These are phyloP conservation scores for Eustalomyia histrio DNA, from an alignment of 2,888 invertebrate species.

Conservation along the genomic window DNA sequence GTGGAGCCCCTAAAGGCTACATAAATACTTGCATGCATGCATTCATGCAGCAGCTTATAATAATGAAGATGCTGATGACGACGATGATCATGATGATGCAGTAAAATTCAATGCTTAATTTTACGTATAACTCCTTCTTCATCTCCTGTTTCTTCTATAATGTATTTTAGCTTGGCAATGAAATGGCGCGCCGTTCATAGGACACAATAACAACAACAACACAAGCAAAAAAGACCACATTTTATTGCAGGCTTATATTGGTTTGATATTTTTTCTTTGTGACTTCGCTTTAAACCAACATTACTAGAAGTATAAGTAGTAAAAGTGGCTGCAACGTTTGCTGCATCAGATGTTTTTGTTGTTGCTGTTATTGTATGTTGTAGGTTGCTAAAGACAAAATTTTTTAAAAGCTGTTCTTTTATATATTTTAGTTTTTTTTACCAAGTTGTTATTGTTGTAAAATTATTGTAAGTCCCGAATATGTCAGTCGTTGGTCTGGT, in stretches of 20 bases:
- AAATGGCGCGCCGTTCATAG: conserved; percentile 40
- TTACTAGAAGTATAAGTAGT: conserved; percentile 31
- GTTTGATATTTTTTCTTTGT: conserved; percentile 50
- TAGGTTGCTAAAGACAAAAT: conserved; percentile 66
- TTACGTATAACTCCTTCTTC: conserved; percentile 48
- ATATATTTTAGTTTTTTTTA: conserved; percentile 54
- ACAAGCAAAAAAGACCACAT: conserved; percentile 47
- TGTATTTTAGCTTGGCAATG: conserved; percentile 33
- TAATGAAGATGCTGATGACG: conserved; percentile 32
- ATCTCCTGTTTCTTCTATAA: conserved; percentile 20
- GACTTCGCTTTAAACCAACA: conserved; percentile 15
- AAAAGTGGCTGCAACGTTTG: conserved; percentile 38
- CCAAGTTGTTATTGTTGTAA: conserved; percentile 62
- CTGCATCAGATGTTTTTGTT: conserved; percentile 48
- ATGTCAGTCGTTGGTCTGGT: conserved; percentile 39
- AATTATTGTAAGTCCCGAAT: conserved; percentile 56
- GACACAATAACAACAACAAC: conserved; percentile 31
- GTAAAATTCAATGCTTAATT: conserved; percentile 54
- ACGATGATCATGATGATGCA: conserved; percentile 47
- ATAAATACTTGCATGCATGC: conserved; percentile 59
- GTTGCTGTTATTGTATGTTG: conserved; percentile 33
- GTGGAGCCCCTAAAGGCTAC: conserved; percentile 63
- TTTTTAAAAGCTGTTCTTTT: conserved; percentile 67
- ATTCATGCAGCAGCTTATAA: conserved; percentile 59
- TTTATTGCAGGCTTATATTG: conserved; percentile 57